Base-by-base conservation (phyloP, 2,797 vertebrate genomes). In the Poliocrania exsul region DNA sequence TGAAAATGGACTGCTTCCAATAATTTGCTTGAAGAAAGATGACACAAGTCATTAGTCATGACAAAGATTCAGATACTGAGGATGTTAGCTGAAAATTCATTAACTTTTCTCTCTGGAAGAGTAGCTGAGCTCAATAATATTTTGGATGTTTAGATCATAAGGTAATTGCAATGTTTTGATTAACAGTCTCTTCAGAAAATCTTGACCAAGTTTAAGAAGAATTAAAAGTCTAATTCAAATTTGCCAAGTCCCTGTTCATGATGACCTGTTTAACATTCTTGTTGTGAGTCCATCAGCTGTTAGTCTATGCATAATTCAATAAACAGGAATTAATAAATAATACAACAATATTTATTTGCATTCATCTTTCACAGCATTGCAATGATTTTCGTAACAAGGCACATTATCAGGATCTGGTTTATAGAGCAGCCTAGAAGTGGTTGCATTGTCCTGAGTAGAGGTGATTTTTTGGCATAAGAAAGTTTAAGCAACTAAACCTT, bases 11-110 rank as follows among this genome's bases (percentile, higher is more conserved):
- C 11, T 4, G 23, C 28, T 93, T 93, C 75, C 31, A 93, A 77
- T 79, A 92, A 58, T 79, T 70, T 88, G 49, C 58, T 92, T 85
- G 89, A 91, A 83, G 62, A 92, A 94, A 90, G 50, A 93, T 74
- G 49, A 80, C 65, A 42, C 70, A 70, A 90, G 58, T 86, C 81
- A 93, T 90, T 94, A 88, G 88, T 83, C 58, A 62, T 19, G 21
- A 51, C 73, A 83, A 90, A 94, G 54, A 91, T 58, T 93, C 75
- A 73, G 44, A 21, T 66, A 77, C 47, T 54, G 42, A 4, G 6
- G 21, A 84, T 4, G 2, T 26, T 75, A 53, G n/a, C 50, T 72
- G 35, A 87, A 92, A 88, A 92, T 72, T 78, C 58, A 92, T 94
- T 85, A 88, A 85, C 57, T 93, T 91, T 86, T 88, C 79, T 91